Evolutionary conservation across 2,888 invertebrate genomes (phyloP).

Genomic region (Orthosia gothica): DNA sequence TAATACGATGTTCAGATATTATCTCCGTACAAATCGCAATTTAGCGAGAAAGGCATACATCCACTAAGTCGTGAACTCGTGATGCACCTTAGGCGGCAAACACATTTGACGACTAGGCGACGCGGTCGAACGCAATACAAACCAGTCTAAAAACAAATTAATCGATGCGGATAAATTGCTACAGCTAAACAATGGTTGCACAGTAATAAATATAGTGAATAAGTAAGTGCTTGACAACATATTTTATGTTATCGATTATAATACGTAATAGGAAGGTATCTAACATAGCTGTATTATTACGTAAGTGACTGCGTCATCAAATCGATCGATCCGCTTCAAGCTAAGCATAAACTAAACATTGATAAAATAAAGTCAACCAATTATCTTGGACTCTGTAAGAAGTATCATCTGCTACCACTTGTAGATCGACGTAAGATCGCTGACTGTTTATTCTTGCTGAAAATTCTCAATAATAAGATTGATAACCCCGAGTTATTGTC

Average conservation of each 20-base stretch:
- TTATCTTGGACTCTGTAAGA: too few relatives aligned
- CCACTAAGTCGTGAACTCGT: constrained; percentile 75
- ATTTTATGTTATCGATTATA: constrained; percentile 50
- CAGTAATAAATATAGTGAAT: constrained; percentile 29
- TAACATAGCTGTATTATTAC: constrained; percentile 11
- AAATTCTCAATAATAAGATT: too few relatives aligned
- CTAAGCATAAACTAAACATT: constrained; percentile 21
- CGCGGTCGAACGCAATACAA: constrained; percentile 36
- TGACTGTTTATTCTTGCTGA: too few relatives aligned
- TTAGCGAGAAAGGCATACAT: constrained; percentile 77
- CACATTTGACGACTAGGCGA: constrained; percentile 57
- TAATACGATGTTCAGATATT: constrained; percentile 24
- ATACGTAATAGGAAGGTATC: constrained; percentile 5
- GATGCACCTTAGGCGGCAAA: constrained; percentile 70
- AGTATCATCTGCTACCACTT: too few relatives aligned
- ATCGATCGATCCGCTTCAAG: constrained; percentile 11
- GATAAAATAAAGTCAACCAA: too few relatives aligned
- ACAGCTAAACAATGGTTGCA: constrained; percentile 52
- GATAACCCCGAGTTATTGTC: too few relatives aligned
- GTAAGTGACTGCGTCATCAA: constrained; percentile 11
- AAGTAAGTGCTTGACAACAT: constrained; percentile 34
- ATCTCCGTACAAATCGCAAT: constrained; percentile 75
- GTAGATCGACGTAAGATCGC: too few relatives aligned
- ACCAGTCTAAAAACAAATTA: constrained; percentile 54
- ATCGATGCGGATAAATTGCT: constrained; percentile 46